phyloP scores from a whole-genome alignment of 2,888 invertebrate genomes.

The Coremacera marginata region DNA sequence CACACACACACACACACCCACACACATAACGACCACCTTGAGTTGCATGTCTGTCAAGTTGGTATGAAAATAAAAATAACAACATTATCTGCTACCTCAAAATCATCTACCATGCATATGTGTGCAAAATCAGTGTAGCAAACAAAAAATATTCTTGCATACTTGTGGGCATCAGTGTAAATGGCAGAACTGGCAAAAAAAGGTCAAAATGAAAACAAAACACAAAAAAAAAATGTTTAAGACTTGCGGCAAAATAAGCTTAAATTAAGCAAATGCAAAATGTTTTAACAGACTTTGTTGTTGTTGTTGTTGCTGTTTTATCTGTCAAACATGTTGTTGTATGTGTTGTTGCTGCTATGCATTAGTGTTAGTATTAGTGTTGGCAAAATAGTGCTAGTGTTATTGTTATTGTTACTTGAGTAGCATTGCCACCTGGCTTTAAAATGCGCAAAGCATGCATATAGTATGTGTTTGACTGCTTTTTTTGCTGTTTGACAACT shows the following conservation, averaged over 20 bases:
- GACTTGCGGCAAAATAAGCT: slow-evolving; percentile 8
- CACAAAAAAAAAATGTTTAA: neutral
- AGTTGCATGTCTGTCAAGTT: neutral
- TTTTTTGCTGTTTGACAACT: neutral
- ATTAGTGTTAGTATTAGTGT: neutral
- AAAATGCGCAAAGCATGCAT: neutral
- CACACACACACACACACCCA: too few relatives aligned
- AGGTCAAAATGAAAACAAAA: neutral
- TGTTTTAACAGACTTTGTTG: neutral
- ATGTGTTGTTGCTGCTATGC: neutral
- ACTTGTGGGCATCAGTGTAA: slow-evolving; percentile 14
- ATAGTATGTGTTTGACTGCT: neutral
- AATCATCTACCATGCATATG: neutral
- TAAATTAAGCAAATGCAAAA: slow-evolving; percentile 20
- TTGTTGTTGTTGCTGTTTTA: neutral
- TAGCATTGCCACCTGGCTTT: slow-evolving; percentile 9
- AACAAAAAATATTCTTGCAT: slow-evolving; percentile 12
- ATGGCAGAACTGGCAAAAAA: neutral
- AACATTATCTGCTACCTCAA: too few relatives aligned
- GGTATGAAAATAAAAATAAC: too few relatives aligned
- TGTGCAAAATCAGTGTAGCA: neutral
- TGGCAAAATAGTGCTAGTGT: neutral
- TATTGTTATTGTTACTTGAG: neutral
- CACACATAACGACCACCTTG: too few relatives aligned
- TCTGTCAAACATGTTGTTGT: neutral